A percentile compares a stretch with the other conserved stretches of the same genome.
These are phyloP conservation scores for Heteromormyrus szaboi DNA, from an alignment of 2,797 vertebrate species.

Conservation along the genomic window DNA sequence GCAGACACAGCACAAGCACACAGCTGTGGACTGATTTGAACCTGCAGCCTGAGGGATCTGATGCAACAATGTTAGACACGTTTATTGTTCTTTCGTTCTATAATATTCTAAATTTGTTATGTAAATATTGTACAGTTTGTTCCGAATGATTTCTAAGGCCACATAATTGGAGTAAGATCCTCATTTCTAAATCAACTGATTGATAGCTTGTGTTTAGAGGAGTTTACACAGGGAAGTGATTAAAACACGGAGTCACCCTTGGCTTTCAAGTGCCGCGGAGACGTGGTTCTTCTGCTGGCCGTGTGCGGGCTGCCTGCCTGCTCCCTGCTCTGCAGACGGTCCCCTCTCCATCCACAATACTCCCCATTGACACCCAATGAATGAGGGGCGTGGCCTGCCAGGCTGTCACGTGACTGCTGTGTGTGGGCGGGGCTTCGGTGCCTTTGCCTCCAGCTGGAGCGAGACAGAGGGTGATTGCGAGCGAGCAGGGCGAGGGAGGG, in stretches of 20 bases:
- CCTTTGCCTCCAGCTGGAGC: constrained; percentile 58
- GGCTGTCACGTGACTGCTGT: constrained; percentile 53
- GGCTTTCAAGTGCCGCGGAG: not conserved
- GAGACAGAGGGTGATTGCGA: constrained; percentile 52
- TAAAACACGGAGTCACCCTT: not conserved
- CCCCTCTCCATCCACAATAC: constrained; percentile 31
- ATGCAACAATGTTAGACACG: not conserved
- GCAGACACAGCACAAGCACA: not conserved
- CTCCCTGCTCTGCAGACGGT: not conserved
- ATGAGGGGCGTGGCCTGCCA: constrained; percentile 57
- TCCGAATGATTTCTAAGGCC: not conserved
- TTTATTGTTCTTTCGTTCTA: not conserved
- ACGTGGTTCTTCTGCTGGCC: not conserved
- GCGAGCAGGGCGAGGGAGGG: constrained; percentile 43
- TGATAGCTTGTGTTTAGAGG: not conserved
- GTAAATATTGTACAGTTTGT: not conserved
- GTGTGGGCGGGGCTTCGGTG: constrained; percentile 51
- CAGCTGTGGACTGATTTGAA: not conserved
- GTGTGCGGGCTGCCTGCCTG: constrained; percentile 11
- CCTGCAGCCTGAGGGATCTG: not conserved
- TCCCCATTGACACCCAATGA: constrained; percentile 54
- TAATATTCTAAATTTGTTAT: not conserved
- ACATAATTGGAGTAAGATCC: not conserved
- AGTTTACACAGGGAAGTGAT: not conserved
- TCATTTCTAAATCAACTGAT: not conserved